Evolutionary conservation across 2,797 vertebrate genomes (phyloP).

Genomic region (Austrolebias charrua): DNA sequence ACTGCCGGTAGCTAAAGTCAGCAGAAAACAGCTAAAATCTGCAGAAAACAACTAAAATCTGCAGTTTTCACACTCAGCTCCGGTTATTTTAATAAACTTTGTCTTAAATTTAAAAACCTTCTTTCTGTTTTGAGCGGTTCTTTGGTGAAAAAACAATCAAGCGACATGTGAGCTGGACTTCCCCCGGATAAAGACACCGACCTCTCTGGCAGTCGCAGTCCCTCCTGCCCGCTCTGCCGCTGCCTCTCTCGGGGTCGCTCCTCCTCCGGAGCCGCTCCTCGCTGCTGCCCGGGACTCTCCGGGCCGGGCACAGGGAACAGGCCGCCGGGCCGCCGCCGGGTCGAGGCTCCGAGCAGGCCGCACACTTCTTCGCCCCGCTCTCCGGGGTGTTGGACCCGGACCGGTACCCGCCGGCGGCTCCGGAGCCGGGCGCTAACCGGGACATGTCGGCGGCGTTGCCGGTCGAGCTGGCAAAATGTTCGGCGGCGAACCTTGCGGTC

Average conservation of each 20-base stretch:
- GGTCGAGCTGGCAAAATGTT: slow-evolving; percentile 36
- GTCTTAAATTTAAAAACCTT: not conserved
- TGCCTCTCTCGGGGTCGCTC: slow-evolving; percentile 72
- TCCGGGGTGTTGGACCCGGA: slow-evolving; percentile 15
- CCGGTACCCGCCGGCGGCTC: not conserved
- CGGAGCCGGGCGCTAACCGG: not conserved
- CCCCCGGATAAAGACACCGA: slow-evolving; percentile 29
- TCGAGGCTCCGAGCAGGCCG: slow-evolving; percentile 18
- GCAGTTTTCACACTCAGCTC: not conserved
- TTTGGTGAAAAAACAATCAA: slow-evolving; percentile 4
- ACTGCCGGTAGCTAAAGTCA: no score
- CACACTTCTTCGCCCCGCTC: slow-evolving; percentile 22
- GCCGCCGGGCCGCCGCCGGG: slow-evolving; percentile 41
- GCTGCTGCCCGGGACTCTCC: slow-evolving; percentile 69
- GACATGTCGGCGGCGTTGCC: slow-evolving; percentile 23
- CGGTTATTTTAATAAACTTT: slow-evolving; percentile 3
- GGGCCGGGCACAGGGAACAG: slow-evolving; percentile 43
- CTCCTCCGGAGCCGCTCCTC: slow-evolving; percentile 68
- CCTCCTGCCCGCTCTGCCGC: slow-evolving; percentile 69
- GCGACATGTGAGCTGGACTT: slow-evolving; percentile 3
- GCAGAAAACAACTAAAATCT: not conserved
- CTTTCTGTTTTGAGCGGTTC: not conserved
- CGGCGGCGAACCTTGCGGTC: slow-evolving; percentile 67
- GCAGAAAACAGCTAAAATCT: no score
- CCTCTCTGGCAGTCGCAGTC: slow-evolving; percentile 64